Base-by-base conservation (phyloP, 30 jellyfish, hydroid and myxozoan genomes). In the Chironex yamaguchii region DNA sequence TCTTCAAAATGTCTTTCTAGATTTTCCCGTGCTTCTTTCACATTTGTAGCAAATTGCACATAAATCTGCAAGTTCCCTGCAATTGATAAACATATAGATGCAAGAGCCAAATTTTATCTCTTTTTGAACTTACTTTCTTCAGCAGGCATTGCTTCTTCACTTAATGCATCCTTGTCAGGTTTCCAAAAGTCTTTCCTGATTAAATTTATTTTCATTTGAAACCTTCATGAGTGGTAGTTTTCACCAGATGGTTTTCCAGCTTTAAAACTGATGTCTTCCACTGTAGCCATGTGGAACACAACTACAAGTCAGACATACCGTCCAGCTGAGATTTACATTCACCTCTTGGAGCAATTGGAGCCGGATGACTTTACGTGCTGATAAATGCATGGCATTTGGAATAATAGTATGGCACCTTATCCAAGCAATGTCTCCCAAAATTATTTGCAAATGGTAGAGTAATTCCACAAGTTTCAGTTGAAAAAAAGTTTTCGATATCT, bases 111-210 rank as follows among this genome's bases (percentile, higher is more conserved):
- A 34, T 83, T 66, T 42, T 64, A 52, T 23, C 89, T 21, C 49
- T 30, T 32, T 49, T 34, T 68, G 33, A 23, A 83, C 34, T 70
- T 66, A 4, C 70, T 50, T 49, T 69, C 50, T 33, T 68, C 89
- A 0, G 11, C 81, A 1, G 29, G 71, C 1, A 6, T 1, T 3
- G 93, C 90, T 1, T 49, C 71, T 14, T 31, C 70, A 29, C 29
- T 52, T 80, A 68, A 52, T 13, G 81, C 52, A 67, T 83, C 93
- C 0, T 68, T 51, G 1, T 88, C 93, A 11, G 66, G 17, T 4
- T 70, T 88, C 93, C 93, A 83, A 14, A 53, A 32, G 58, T 69
- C 83, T 33, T 66, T 68, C 9, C 83, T 88, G 33, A 83, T 83
- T 30, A 83, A 33, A 24, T 0, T 51, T 70, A 68, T 83, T 52